Percentiles rank a stretch among this genome's conserved stretches.
Evolutionary conservation across 2,888 invertebrate species (phyloP).

Genomic region (Calameuta idolon): DNA sequence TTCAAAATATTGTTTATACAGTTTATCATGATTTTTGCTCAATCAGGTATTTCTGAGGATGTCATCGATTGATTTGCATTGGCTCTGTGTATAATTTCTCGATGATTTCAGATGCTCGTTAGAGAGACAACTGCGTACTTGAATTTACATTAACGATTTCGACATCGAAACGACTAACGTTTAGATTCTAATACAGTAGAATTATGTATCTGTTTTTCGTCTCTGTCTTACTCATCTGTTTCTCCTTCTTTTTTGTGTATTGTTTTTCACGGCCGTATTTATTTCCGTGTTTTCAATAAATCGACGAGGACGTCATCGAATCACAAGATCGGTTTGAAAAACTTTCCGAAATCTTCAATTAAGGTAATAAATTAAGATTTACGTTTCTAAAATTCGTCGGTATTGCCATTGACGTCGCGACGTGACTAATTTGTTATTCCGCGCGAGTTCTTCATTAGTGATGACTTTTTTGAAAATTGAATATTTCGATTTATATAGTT

Average conservation of each 20-base stretch:
- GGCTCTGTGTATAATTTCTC: background rate
- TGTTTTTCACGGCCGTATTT: background rate
- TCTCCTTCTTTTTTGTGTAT: background rate
- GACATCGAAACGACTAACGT: background rate
- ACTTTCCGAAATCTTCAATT: background rate
- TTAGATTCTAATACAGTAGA: background rate
- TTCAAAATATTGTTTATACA: background rate
- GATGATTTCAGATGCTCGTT: background rate
- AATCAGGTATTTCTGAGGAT: background rate
- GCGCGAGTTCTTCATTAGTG: background rate
- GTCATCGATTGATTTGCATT: conserved; percentile 12
- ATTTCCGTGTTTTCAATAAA: background rate
- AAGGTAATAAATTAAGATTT: background rate
- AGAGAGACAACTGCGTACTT: background rate
- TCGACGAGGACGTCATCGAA: background rate
- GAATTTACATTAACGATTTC: background rate
- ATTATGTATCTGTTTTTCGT: background rate
- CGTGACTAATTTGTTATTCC: background rate
- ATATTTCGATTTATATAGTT: background rate
- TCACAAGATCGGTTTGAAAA: background rate
- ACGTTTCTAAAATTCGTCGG: background rate
- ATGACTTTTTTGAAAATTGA: background rate
- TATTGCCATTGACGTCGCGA: background rate
- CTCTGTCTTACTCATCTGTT: background rate
- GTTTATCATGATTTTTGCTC: background rate